These are phyloP conservation scores for Dissostichus mawsoni DNA, from an alignment of 2,113 vertebrate genomes.

Conservation along the genomic window DNA sequence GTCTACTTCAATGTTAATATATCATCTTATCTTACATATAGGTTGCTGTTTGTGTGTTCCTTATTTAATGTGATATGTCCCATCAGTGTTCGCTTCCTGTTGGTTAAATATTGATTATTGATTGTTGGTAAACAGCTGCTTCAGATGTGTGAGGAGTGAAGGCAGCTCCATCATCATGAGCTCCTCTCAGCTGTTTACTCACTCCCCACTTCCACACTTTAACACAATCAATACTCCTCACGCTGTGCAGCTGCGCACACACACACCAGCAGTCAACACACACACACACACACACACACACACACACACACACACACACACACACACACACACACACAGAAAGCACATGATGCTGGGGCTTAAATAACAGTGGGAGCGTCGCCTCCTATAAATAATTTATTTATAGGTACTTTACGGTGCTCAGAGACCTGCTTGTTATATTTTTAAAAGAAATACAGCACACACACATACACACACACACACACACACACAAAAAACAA, in stretches of 20 bases:
- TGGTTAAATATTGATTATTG: not conserved
- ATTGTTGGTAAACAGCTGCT: not conserved
- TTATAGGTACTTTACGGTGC: slow-evolving; percentile 34
- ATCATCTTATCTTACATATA: not conserved
- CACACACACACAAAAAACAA: not conserved
- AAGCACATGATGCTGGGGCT: slow-evolving; percentile 37
- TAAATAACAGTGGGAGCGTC: slow-evolving; percentile 66
- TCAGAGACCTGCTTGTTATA: slow-evolving; percentile 25
- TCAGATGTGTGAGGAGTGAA: not conserved
- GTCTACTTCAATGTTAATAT: not conserved
- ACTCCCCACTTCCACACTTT: not conserved
- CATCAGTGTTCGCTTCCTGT: not conserved
- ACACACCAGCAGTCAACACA: slow-evolving; percentile 7
- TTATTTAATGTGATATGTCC: not conserved
- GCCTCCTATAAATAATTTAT: slow-evolving; percentile 69
- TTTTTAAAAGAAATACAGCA: slow-evolving; percentile 32
- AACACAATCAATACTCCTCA: slow-evolving; percentile 19
- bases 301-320: not conserved
- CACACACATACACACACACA: too few species aligned
- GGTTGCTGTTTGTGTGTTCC: not conserved
- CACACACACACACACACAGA: not conserved
- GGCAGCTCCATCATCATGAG: slow-evolving; percentile 1
- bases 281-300: too few species aligned
- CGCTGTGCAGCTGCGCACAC: not conserved
- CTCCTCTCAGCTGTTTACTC: slow-evolving; percentile 25